Percentiles rank a stretch among this genome's conserved stretches.
Evolutionary conservation across 2,888 invertebrate species (phyloP).

Genomic region (Clitarchus hookeri): DNA sequence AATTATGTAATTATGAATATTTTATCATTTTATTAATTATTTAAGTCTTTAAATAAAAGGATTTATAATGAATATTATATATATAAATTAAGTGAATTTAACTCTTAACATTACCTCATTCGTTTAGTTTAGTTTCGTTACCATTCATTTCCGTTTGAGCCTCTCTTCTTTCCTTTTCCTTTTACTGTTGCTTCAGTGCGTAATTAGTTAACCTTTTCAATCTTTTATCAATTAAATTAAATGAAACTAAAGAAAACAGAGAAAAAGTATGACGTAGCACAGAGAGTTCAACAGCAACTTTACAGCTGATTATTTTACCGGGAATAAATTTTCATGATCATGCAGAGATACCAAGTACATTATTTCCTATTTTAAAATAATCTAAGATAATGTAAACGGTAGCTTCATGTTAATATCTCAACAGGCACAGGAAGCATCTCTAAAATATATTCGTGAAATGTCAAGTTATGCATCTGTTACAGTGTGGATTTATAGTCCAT

Average conservation of each 20-base stretch:
- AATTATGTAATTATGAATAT: too few relatives aligned
- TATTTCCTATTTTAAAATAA: background rate
- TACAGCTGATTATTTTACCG: conserved; percentile 10
- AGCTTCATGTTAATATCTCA: background rate
- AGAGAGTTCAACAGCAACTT: background rate
- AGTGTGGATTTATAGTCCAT: background rate
- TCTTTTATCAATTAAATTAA: background rate
- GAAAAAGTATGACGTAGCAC: background rate
- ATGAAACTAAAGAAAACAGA: background rate
- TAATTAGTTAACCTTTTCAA: background rate
- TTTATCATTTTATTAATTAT: too few relatives aligned
- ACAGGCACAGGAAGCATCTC: background rate
- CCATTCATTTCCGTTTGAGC: background rate
- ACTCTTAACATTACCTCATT: too few relatives aligned
- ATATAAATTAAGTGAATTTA: too few relatives aligned
- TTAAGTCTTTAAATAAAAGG: too few relatives aligned
- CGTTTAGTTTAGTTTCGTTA: too few relatives aligned
- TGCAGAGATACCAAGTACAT: background rate
- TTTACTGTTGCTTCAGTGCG: background rate
- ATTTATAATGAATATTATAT: too few relatives aligned
- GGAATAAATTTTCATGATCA: conserved; percentile 1
- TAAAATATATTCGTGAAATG: background rate
- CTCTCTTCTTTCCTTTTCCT: conserved; percentile 15
- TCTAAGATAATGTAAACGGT: background rate
- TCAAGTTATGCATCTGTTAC: background rate